Conservation (phyloP, 2,888 invertebrate species). For the Helobdella robusta region DNA sequence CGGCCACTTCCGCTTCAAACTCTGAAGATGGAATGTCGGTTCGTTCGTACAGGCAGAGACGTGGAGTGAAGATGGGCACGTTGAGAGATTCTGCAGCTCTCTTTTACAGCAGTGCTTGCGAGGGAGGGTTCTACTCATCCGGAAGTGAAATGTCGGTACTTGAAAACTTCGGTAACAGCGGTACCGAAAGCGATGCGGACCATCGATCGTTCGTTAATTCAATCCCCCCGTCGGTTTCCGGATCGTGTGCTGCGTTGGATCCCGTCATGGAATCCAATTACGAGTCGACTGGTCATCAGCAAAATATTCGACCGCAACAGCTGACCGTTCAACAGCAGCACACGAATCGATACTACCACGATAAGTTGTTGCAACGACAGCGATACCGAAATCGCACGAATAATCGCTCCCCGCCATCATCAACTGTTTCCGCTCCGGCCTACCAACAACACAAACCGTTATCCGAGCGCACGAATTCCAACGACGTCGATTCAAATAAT, state of each 20-base stretch:
- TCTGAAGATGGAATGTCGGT: conserved; percentile 50
- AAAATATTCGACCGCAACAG: too few relatives aligned
- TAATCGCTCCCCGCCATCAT: conserved; percentile 13
- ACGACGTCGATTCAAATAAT: not conserved
- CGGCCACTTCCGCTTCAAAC: conserved; percentile 48
- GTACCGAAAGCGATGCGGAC: not conserved
- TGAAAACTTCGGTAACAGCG: conserved; percentile 34
- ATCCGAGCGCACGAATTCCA: conserved; percentile 12
- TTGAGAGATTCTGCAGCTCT: conserved; percentile 42
- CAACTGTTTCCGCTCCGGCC: conserved; percentile 22
- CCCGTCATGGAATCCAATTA: conserved; percentile 14
- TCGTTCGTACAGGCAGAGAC: conserved; percentile 43
- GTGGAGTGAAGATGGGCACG: conserved; percentile 48
- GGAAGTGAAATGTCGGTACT: conserved; percentile 20
- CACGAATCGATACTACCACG: not conserved
- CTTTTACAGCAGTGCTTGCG: conserved; percentile 23
- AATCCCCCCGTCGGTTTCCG: not conserved
- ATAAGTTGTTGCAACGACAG: not conserved
- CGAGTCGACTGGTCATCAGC: not conserved
- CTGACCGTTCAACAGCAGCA: not conserved
- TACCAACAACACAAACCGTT: conserved; percentile 5
- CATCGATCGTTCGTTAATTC: not conserved
- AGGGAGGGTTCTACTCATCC: conserved; percentile 18
- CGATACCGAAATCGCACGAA: not conserved
- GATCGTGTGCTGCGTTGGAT: conserved; percentile 15